Conservation (phyloP, 2,888 invertebrate genomes). For the Leucoma salicis region DNA sequence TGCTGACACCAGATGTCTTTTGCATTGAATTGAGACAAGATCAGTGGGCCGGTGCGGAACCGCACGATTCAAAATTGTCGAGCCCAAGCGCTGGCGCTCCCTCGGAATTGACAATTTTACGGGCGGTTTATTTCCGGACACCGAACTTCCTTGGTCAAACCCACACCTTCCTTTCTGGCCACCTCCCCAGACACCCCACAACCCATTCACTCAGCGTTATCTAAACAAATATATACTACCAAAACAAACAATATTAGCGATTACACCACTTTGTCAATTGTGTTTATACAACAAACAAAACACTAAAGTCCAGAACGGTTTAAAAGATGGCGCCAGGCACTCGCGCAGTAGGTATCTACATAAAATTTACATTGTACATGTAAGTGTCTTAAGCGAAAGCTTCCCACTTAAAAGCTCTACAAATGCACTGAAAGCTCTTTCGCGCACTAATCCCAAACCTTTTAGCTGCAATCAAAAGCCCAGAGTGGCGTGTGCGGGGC, state of each 20-base stretch:
- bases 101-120: slow-evolving; percentile 87
- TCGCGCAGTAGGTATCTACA: slow-evolving; percentile 58
- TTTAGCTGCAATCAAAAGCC: slow-evolving; percentile 83
- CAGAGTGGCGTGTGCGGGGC: slow-evolving; percentile 62
- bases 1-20: slow-evolving; percentile 40
- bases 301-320: slow-evolving; percentile 25
- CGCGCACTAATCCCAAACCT: slow-evolving; percentile 83
- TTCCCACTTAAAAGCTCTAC: slow-evolving; percentile 83
- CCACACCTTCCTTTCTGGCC: slow-evolving; percentile 51
- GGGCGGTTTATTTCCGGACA: slow-evolving; percentile 85
- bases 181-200: slow-evolving; percentile 42
- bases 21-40: slow-evolving; percentile 38
- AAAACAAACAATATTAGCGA: slow-evolving; percentile 34
- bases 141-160: slow-evolving; percentile 75
- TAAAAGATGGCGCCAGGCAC: slow-evolving; percentile 36
- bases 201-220: slow-evolving; percentile 55
- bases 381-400: slow-evolving; percentile 82
- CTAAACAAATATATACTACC: slow-evolving; percentile 43
- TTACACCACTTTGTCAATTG: slow-evolving; percentile 14
- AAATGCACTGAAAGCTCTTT: slow-evolving; percentile 83
- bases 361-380: slow-evolving; percentile 79
- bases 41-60: slow-evolving; percentile 38
- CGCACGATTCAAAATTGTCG: slow-evolving; percentile 66
- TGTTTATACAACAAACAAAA: slow-evolving; percentile 11
- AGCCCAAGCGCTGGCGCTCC: slow-evolving; percentile 61